Evolutionary conservation across 2,888 invertebrate genomes (phyloP).

Genomic region (Ephialtes manifestator): DNA sequence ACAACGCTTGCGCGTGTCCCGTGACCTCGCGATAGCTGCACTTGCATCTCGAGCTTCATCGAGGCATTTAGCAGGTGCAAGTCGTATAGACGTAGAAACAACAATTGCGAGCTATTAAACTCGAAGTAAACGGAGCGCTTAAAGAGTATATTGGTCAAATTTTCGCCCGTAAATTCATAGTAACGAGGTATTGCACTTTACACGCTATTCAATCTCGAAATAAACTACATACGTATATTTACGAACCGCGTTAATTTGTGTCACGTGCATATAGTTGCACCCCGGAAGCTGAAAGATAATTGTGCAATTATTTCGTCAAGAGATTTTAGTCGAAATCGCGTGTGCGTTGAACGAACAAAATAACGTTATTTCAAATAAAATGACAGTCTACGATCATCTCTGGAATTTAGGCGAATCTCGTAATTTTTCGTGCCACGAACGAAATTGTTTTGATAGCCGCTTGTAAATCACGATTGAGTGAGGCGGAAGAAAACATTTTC

Average conservation of each 20-base stretch:
- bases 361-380: slow-evolving; percentile 7
- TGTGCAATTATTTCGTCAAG: not conserved
- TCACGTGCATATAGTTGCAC: not conserved
- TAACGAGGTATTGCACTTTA: not conserved
- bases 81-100: not conserved
- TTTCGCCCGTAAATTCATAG: not conserved
- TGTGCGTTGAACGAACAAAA: slow-evolving; percentile 7
- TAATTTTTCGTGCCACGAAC: not conserved
- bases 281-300: not conserved
- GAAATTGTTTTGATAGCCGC: not conserved
- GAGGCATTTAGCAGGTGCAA: slow-evolving; percentile 40
- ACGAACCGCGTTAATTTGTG: not conserved
- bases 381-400: slow-evolving; percentile 22
- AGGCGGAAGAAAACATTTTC: not conserved
- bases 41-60: slow-evolving; percentile 37
- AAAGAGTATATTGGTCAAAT: not conserved
- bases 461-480: slow-evolving; percentile 10
- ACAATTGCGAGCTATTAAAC: not conserved
- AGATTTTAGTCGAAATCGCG: not conserved
- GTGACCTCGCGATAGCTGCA: slow-evolving; percentile 64
- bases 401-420: slow-evolving; percentile 4
- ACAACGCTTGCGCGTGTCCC: slow-evolving; percentile 67
- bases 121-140: not conserved
- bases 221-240: not conserved
- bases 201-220: not conserved